phyloP scores from a whole-genome alignment of 1,140 invertebrate genomes.

The Nylanderia fulva region DNA sequence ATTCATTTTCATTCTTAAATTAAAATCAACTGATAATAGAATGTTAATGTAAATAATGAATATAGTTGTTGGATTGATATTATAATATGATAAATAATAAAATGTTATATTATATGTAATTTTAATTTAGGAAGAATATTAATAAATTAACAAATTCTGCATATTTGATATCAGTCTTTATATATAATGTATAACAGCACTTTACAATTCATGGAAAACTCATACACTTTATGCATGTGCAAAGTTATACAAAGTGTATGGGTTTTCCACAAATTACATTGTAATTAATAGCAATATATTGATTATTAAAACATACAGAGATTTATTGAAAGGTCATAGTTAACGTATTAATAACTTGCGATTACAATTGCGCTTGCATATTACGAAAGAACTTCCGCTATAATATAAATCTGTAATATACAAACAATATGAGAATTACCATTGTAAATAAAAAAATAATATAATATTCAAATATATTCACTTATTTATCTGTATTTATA shows the following conservation, averaged over 20 bases:
- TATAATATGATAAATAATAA: background rate
- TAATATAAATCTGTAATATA: constrained; percentile 8
- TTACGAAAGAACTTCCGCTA: background rate
- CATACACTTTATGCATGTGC: background rate
- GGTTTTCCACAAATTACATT: no score
- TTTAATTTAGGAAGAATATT: background rate
- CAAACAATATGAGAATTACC: background rate
- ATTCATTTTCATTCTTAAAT: background rate
- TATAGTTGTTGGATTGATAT: background rate
- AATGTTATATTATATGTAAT: background rate
- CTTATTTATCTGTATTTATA: background rate
- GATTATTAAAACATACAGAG: background rate
- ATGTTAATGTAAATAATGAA: constrained; percentile 7
- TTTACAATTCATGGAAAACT: constrained; percentile 1
- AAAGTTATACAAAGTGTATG: no score
- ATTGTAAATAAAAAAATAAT: background rate
- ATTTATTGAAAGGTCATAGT: no score
- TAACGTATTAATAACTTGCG: background rate
- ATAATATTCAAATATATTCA: background rate
- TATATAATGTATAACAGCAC: constrained; percentile 1
- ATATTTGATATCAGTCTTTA: background rate
- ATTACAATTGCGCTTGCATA: background rate
- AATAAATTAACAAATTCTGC: background rate
- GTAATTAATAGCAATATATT: background rate
- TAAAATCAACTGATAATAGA: background rate